phyloP scores from a whole-genome alignment of 2,888 invertebrate species.

The Drosophila mercatorum region DNA sequence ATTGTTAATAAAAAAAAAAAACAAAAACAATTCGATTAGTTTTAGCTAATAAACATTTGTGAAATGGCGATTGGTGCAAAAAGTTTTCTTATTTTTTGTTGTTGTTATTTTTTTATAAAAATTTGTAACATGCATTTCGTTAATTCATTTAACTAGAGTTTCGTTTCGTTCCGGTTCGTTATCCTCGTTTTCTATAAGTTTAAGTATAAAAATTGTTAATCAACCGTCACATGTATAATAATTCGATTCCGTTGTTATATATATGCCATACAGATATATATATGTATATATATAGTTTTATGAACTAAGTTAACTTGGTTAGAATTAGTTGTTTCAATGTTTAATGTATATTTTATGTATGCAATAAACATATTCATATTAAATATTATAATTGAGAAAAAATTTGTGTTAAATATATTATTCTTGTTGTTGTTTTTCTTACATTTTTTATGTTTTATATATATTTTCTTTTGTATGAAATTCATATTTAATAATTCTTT shows the following conservation, averaged over 20 bases:
- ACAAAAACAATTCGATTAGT: conserved; percentile 41
- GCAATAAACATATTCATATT: conserved; percentile 43
- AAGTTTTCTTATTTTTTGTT: conserved; percentile 10
- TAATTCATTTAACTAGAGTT: conserved; percentile 54
- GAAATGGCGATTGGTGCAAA: conserved; percentile 61
- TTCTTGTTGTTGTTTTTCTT: background rate
- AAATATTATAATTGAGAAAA: conserved; percentile 49
- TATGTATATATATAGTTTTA: background rate
- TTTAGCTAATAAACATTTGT: conserved; percentile 53
- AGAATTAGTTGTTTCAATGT: conserved; percentile 39
- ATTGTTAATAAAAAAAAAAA: conserved; percentile 26
- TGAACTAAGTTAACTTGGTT: conserved; percentile 59
- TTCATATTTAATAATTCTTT: no score
- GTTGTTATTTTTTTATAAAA: conserved; percentile 39
- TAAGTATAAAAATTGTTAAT: conserved; percentile 56
- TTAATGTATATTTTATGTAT: conserved; percentile 37
- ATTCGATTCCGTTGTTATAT: conserved; percentile 36
- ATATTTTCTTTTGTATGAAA: background rate
- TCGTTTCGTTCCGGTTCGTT: background rate
- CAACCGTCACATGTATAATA: conserved; percentile 53
- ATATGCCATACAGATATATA: background rate
- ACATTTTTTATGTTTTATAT: background rate
- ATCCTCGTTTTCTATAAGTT: conserved; percentile 32
- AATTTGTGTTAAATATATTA: conserved; percentile 4
- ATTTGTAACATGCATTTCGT: conserved; percentile 56